These are phyloP conservation scores for Chouioia cunea DNA, from an alignment of 2,888 invertebrate species.

Conservation along the genomic window DNA sequence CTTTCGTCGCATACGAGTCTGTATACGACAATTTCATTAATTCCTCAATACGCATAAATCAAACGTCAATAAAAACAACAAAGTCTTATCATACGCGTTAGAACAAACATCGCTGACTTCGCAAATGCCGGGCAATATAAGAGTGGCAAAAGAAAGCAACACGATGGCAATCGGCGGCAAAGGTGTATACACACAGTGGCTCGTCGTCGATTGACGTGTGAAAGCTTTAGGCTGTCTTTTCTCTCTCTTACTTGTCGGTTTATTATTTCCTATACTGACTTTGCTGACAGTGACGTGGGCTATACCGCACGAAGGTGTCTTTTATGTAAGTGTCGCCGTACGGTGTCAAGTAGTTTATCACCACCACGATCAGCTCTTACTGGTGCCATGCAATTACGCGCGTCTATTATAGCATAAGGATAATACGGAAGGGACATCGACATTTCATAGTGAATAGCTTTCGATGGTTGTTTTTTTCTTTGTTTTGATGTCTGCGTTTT, in stretches of 20 bases:
- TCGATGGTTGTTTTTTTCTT: no score
- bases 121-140: not conserved
- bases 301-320: not conserved
- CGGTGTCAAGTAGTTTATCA: slow-evolving; percentile 35
- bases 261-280: slow-evolving; percentile 10
- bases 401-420: no score
- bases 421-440: no score
- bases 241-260: not conserved
- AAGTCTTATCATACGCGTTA: no score
- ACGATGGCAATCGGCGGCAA: slow-evolving; percentile 11
- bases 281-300: slow-evolving; percentile 3
- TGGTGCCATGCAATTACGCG: slow-evolving; percentile 12
- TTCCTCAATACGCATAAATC: no score
- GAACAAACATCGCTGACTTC: no score
- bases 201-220: slow-evolving; percentile 62
- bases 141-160: not conserved
- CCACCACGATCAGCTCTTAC: slow-evolving; percentile 15
- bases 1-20: no score
- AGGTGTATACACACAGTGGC: slow-evolving; percentile 19
- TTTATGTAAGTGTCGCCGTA: not conserved
- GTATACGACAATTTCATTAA: no score
- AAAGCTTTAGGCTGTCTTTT: slow-evolving; percentile 54
- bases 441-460: no score
- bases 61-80: no score
- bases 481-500: no score